phyloP scores from a whole-genome alignment of 1,140 invertebrate species.

The Dendrolimus kikuchii region DNA sequence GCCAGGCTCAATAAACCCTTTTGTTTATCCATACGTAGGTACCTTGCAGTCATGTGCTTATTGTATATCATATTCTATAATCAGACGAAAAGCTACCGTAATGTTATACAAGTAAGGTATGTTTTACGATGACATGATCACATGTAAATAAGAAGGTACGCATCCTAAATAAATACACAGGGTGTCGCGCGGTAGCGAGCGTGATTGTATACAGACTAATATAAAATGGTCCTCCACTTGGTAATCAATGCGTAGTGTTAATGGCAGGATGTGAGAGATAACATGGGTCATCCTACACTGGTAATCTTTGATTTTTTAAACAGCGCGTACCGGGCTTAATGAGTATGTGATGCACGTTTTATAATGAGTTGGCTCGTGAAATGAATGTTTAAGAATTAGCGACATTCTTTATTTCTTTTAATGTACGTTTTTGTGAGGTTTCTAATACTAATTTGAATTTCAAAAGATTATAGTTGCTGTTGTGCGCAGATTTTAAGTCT shows the following conservation, averaged over 20 bases:
- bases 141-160: constrained; percentile 50
- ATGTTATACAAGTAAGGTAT: constrained; percentile 10
- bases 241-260: background rate
- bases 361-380: constrained; percentile 1
- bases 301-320: constrained; percentile 14
- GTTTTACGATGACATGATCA: background rate
- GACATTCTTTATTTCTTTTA: background rate
- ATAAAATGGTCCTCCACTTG: constrained; percentile 22
- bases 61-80: constrained; percentile 1
- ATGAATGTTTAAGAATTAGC: background rate
- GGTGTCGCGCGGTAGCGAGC: constrained; percentile 39
- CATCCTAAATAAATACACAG: constrained; percentile 61
- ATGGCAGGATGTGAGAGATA: constrained; percentile 1
- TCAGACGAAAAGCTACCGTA: background rate
- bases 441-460: too few relatives aligned
- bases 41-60: constrained; percentile 21
- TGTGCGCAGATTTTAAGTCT: too few relatives aligned
- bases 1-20: constrained; percentile 64
- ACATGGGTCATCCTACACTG: constrained; percentile 8
- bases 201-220: constrained; percentile 25
- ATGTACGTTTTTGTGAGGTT: background rate
- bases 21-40: constrained; percentile 20
- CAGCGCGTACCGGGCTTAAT: constrained; percentile 14
- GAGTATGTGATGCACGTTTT: constrained; percentile 10
- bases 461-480: too few relatives aligned